Evolutionary conservation across 2,888 invertebrate species (phyloP).

Genomic region (Dicyrtomina minuta): DNA sequence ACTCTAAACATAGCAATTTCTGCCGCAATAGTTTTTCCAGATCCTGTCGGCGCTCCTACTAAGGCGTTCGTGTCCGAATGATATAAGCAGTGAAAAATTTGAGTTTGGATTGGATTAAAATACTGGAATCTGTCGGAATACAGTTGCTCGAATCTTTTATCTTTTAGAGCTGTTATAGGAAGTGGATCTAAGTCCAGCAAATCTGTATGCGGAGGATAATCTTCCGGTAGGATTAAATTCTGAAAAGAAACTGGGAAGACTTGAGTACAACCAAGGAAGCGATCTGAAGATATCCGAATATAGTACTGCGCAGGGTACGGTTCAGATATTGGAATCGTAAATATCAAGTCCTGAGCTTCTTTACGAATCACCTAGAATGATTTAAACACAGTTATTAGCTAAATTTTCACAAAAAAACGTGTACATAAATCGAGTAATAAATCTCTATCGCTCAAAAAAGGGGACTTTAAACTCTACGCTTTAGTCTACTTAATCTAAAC

Average conservation of each 20-base stretch:
- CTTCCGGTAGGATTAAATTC: conserved; percentile 85
- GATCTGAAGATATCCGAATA: conserved; percentile 81
- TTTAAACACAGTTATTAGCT: too few species aligned
- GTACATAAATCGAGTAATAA: too few species aligned
- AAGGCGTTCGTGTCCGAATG: conserved; percentile 92
- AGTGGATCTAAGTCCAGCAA: conserved; percentile 87
- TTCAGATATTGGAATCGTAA: conserved; percentile 92
- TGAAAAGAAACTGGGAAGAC: conserved; percentile 66
- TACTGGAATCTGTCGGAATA: conserved; percentile 79
- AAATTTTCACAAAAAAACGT: conserved; percentile 14
- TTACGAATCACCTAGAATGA: conserved; percentile 66
- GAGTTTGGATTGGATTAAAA: conserved; percentile 98
- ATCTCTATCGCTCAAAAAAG: too few species aligned
- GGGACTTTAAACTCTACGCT: too few species aligned
- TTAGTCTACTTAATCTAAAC: too few species aligned
- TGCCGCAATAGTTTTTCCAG: conserved; percentile 97
- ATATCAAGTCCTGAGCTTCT: conserved; percentile 80
- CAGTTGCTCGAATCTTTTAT: conserved; percentile 73
- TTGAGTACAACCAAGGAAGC: conserved; percentile 69
- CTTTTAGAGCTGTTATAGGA: conserved; percentile 77
- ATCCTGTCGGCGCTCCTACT: conserved; percentile 85
- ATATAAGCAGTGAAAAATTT: conserved; percentile 94
- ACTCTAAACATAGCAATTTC: conserved; percentile 95
- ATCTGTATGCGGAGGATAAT: conserved; percentile 90
- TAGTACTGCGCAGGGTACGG: conserved; percentile 90